A percentile compares a stretch with the other conserved stretches of the same genome.
Conservation (phyloP, 2,888 invertebrate genomes). For the Steinernema carpocapsae region DNA sequence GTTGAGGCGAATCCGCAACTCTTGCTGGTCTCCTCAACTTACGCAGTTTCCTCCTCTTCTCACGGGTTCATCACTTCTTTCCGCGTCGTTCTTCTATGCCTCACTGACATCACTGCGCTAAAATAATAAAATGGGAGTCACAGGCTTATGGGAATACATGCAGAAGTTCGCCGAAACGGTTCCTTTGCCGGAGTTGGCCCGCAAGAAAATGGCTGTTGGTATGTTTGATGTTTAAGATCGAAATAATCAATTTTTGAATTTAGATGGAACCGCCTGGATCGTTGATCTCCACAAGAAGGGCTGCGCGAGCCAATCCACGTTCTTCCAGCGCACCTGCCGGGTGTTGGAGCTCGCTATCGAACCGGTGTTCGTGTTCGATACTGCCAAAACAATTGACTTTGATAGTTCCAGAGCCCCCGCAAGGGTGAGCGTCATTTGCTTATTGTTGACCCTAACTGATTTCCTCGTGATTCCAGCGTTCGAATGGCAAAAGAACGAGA, state of each 20-base stretch:
- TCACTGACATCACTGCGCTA: not conserved
- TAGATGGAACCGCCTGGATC: constrained; percentile 41
- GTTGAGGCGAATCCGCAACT: not conserved
- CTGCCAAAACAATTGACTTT: constrained; percentile 22
- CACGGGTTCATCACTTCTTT: not conserved
- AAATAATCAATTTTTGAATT: not conserved
- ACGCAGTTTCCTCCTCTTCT: not conserved
- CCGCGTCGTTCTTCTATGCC: not conserved
- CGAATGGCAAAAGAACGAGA: constrained; percentile 2
- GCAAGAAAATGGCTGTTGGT: constrained; percentile 52
- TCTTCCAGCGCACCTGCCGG: constrained; percentile 19
- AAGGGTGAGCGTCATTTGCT: not conserved
- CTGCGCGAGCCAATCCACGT: constrained; percentile 4
- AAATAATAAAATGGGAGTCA: constrained; percentile 22
- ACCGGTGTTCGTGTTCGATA: constrained; percentile 25
- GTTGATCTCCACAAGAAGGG: constrained; percentile 35
- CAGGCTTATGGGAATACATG: constrained; percentile 18
- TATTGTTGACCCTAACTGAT: not conserved
- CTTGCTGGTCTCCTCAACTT: not conserved
- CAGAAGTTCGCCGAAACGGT: constrained; percentile 19
- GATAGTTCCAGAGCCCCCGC: constrained; percentile 19
- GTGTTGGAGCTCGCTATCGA: constrained; percentile 6
- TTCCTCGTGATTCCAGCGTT: constrained; percentile 1
- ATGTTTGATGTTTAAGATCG: constrained; percentile 6
- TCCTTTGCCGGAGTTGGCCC: constrained; percentile 39